A percentile compares a stretch with the other conserved stretches of the same genome.
phyloP scores from a whole-genome alignment of 2,888 invertebrate genomes.

The Eilema sororculum region DNA sequence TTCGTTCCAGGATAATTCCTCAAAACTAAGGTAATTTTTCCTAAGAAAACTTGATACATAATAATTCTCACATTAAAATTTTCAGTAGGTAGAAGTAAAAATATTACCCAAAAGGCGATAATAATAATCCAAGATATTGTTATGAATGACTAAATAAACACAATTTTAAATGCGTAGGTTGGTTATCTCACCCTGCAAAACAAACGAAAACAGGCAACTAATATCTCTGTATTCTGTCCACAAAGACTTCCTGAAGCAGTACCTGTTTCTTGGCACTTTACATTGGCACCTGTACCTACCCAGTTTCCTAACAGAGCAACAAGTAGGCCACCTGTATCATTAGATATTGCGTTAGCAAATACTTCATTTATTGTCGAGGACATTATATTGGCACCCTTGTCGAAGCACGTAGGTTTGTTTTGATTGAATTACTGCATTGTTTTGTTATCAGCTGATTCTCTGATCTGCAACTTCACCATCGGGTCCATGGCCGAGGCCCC shows the following conservation, averaged over 20 bases:
- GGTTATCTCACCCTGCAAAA: background rate
- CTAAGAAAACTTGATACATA: no score
- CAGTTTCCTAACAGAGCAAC: constrained; percentile 5
- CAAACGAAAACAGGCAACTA: background rate
- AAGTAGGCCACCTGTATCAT: constrained; percentile 10
- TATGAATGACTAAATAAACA: no score
- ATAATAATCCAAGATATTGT: no score
- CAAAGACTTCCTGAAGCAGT: background rate
- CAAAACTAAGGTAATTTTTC: no score
- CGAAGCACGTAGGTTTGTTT: background rate
- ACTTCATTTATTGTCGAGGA: constrained; percentile 17
- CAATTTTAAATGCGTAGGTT: background rate
- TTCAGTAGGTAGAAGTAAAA: no score
- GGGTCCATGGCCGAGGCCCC: no score
- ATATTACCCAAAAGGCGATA: no score
- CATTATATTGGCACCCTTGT: constrained; percentile 19
- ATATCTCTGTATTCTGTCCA: background rate
- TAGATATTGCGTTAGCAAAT: no score
- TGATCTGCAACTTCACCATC: background rate
- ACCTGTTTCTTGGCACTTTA: constrained; percentile 9
- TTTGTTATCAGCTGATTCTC: background rate
- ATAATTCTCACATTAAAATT: no score
- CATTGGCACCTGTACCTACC: background rate
- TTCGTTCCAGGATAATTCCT: no score
- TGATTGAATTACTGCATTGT: constrained; percentile 1